A percentile compares a stretch with the other conserved stretches of the same genome.
These are phyloP conservation scores for Vulpes ferrilata DNA, from an alignment of 2,113 vertebrate species.

Conservation along the genomic window DNA sequence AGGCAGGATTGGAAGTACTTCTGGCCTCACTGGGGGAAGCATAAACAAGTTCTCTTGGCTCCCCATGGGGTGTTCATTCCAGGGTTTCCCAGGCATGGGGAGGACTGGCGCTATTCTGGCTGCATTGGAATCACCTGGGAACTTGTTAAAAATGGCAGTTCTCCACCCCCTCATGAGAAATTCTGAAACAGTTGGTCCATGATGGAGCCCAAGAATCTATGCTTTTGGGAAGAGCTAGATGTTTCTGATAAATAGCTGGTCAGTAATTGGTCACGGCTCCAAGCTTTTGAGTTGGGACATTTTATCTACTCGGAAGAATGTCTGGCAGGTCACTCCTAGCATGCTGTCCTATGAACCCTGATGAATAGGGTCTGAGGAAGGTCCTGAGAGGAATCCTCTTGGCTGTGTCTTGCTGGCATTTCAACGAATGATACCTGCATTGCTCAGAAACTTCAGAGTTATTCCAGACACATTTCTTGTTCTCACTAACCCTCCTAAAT, in stretches of 20 bases:
- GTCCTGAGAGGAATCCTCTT: neutral
- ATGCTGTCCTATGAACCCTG: neutral
- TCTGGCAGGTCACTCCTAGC: neutral
- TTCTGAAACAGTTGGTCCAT: neutral
- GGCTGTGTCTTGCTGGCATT: neutral
- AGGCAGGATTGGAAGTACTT: neutral
- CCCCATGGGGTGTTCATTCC: neutral
- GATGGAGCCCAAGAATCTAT: neutral
- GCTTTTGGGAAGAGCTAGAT: neutral
- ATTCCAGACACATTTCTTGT: neutral
- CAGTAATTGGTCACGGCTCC: neutral
- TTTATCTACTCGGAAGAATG: neutral
- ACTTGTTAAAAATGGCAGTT: neutral
- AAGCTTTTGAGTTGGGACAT: neutral
- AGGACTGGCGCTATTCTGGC: neutral
- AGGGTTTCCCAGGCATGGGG: neutral
- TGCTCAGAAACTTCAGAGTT: neutral
- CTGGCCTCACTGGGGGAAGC: neutral
- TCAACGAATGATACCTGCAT: neutral
- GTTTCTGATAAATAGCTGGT: neutral
- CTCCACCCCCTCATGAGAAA: neutral
- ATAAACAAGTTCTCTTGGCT: neutral
- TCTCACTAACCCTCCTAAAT: neutral
- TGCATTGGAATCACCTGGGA: neutral
- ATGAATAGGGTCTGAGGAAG: neutral